A percentile compares a stretch with the other conserved stretches of the same genome.
phyloP scores from a whole-genome alignment of 1,140 invertebrate species.

The Uloborus diversus region DNA sequence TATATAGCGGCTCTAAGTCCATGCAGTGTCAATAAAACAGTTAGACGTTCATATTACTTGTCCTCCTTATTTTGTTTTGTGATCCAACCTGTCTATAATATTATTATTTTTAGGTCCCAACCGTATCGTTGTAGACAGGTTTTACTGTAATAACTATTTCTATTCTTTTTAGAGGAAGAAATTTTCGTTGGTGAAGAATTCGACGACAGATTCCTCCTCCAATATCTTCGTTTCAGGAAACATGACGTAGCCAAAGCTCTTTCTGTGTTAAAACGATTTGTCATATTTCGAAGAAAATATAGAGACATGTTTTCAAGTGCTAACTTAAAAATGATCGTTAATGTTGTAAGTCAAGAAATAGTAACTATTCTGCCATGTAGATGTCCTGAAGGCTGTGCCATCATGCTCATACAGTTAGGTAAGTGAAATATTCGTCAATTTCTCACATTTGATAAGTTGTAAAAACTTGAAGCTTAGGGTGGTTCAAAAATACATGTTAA shows the following conservation, averaged over 20 bases:
- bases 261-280: background rate
- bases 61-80: no score
- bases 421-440: no score
- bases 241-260: background rate
- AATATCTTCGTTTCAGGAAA: background rate
- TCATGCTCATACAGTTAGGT: background rate
- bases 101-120: no score
- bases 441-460: no score
- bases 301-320: background rate
- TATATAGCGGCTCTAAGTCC: no score
- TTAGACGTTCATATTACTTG: no score
- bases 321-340: background rate
- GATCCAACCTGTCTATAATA: no score
- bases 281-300: background rate
- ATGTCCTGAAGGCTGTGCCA: background rate
- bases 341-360: background rate
- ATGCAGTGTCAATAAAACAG: no score
- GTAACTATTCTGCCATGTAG: background rate
- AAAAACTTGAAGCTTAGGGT: no score
- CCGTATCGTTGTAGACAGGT: no score
- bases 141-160: background rate
- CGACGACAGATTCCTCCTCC: background rate
- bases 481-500: no score
- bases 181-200: background rate
- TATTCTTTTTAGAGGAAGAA: background rate